Base-by-base conservation (phyloP, 1,140 invertebrate genomes). In the Drosophila truncata region DNA sequence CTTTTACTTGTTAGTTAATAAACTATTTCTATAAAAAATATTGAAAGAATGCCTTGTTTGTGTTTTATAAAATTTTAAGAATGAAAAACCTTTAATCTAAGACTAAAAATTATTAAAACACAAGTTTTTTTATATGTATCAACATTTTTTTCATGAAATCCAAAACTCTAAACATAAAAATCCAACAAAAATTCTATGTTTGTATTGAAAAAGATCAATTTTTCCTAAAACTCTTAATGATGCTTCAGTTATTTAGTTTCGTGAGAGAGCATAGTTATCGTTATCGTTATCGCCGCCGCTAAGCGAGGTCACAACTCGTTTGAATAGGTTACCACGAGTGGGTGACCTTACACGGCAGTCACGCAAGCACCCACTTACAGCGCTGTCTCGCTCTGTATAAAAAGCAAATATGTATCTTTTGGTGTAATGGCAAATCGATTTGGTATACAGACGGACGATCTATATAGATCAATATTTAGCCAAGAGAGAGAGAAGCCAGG, bases 391-490 rank as follows among this genome's bases (percentile, higher is more conserved):
- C 47, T 18, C 9, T 16, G 18, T 6, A 23, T 35, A 16, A 16
- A 52, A 54, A 29, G 16, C 23, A 20, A 7, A 50, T 29, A 16
- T 11, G 52, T 44, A 25, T 37, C 39, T 37, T 37, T 9, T 18
- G 31, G 11, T 37, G 27, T 71, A 71, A 47, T 47, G 27, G 35
- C 6, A 49, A 72, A 71, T 72, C 66, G 69, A 72, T 72, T 58
- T 25, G 23, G 14, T 9, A 42, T 25, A 29, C 33, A 27, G 31
- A 29, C 49, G 29, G 47, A 23, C 50, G 52, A 55, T 55, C 52
- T 3, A 55, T 23, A 80, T 88, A 64, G 74, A 88, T 86, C 82
- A 88, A 61, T 76, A 80, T 83, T 55, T 62, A 71, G 54, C 59
- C 70, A 82, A 52, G 60, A 64, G 23, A 42, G 79, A 52, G 60